A percentile compares a stretch with the other conserved stretches of the same genome.
Conservation (phyloP, 2,113 vertebrate species). For the Seriola dumerili region DNA sequence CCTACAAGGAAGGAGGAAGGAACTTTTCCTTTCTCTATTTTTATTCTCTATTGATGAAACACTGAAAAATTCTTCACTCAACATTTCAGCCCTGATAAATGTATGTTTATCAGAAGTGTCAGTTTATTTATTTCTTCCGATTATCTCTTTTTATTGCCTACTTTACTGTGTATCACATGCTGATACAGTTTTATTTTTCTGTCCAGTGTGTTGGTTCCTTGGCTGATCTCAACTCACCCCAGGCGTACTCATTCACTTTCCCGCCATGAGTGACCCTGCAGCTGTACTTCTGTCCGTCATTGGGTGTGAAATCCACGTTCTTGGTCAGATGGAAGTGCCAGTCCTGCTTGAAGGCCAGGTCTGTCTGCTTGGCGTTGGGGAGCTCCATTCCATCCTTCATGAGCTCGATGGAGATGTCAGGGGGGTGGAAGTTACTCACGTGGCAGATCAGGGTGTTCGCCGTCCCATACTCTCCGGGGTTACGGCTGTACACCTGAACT, state of each 20-base stretch:
- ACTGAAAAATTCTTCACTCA: no score
- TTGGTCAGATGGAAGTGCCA: conserved; percentile 90
- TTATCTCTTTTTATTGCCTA: neutral
- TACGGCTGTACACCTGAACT: conserved; percentile 85
- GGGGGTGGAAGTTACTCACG: conserved; percentile 86
- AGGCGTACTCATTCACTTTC: accelerated
- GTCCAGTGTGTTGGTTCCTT: no score
- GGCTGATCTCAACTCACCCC: conserved; percentile 81
- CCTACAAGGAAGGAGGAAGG: no score
- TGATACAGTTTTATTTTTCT: neutral
- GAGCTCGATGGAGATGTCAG: conserved; percentile 82
- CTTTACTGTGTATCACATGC: neutral
- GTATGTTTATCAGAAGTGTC: no score
- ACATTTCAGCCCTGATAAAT: no score
- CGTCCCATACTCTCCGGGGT: conserved; percentile 5
- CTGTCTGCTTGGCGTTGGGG: accelerated
- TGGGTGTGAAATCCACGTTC: conserved; percentile 43
- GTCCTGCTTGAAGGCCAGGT: conserved; percentile 87
- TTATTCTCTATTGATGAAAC: no score
- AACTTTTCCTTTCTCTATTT: no score
- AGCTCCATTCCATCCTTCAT: conserved; percentile 65
- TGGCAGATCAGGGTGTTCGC: conserved; percentile 87
- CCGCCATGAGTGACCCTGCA: conserved; percentile 81
- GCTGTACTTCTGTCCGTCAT: accelerated
- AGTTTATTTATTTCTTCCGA: no score